Percentiles rank a stretch among this genome's conserved stretches.
Conservation (phyloP, 35 echinoderm and acorn worm genomes). For the Heliocidaris erythrogramma region DNA sequence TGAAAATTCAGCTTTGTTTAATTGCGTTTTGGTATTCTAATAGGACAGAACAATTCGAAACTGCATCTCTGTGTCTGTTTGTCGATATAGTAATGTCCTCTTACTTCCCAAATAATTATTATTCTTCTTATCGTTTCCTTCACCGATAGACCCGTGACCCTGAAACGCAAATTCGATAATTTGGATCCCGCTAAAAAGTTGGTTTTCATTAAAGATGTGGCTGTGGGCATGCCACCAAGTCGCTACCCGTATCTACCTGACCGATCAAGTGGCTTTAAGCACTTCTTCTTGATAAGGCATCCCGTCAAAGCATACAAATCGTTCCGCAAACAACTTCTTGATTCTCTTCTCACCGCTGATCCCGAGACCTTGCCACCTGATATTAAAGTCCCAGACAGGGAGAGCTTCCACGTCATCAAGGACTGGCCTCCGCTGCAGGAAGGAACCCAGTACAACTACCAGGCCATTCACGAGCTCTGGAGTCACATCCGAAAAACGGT, state of each 20-base stretch:
- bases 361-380: neutral
- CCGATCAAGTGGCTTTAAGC: constrained; percentile 45
- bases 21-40: no score
- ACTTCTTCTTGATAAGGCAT: constrained; percentile 66
- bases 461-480: constrained; percentile 28
- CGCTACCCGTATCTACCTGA: constrained; percentile 57
- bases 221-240: constrained; percentile 37
- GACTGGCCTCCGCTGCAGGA: neutral
- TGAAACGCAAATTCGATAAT: constrained; percentile 14
- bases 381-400: neutral
- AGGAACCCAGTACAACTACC: neutral
- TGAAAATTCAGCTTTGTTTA: no score
- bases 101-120: neutral
- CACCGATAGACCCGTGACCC: neutral
- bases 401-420: constrained; percentile 2
- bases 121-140: neutral
- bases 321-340: neutral
- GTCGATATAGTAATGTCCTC: no score
- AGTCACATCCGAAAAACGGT: neutral
- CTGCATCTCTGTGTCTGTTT: no score
- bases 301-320: constrained; percentile 56
- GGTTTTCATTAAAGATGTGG: constrained; percentile 69
- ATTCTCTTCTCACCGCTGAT: neutral
- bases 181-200: constrained; percentile 50
- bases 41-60: no score